Conservation (phyloP, 2,888 invertebrate genomes). For the Metacarcinus magister region DNA sequence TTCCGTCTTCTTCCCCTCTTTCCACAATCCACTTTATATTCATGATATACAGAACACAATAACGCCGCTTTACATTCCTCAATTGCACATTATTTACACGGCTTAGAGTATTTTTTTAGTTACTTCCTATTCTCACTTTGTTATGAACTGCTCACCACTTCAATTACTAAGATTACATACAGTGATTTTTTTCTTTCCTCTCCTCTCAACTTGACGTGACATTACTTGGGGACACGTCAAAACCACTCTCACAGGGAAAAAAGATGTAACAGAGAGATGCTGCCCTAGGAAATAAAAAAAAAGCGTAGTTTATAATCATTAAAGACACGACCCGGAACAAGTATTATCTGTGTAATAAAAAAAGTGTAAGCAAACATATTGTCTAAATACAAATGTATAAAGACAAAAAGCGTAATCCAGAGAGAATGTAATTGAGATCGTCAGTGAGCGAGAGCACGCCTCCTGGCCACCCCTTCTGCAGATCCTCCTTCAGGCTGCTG, state of each 20-base stretch:
- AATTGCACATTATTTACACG: not conserved
- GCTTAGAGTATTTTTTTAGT: not conserved
- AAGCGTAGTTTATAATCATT: not conserved
- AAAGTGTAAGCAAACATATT: not conserved
- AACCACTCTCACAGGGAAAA: not conserved
- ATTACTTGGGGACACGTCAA: not conserved
- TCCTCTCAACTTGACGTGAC: not conserved
- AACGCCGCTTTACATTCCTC: not conserved
- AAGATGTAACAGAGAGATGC: not conserved
- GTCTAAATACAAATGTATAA: not conserved
- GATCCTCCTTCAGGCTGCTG: not conserved
- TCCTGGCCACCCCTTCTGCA: not conserved
- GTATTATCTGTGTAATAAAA: not conserved
- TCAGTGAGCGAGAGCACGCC: constrained; percentile 3
- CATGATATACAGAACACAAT: not conserved
- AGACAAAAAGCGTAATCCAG: not conserved
- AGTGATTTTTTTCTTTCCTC: not conserved
- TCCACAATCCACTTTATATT: not conserved
- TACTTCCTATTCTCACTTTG: not conserved
- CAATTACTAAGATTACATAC: not conserved
- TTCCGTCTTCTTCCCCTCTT: not conserved
- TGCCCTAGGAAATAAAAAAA: not conserved
- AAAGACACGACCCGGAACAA: not conserved
- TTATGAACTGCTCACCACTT: not conserved
- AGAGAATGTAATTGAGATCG: not conserved